Conservation (phyloP, 2,888 invertebrate genomes). For the Plemyria rubiginata region DNA sequence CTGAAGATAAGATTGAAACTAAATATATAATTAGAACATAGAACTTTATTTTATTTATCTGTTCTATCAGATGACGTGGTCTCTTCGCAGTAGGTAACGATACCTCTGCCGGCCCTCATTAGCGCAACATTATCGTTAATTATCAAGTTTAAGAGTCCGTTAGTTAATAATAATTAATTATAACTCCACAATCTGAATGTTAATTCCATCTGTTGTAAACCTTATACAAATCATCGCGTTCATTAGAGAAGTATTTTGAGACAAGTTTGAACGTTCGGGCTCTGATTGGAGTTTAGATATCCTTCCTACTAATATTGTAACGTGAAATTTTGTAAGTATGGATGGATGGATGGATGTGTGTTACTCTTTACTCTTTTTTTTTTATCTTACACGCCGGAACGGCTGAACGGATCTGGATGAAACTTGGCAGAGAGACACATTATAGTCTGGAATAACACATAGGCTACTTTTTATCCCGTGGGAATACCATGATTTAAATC, state of each 20-base stretch:
- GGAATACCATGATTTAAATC: too few relatives aligned
- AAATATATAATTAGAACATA: neutral
- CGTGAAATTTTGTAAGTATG: too few relatives aligned
- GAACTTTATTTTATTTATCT: slow-evolving; percentile 6
- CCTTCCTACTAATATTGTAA: too few relatives aligned
- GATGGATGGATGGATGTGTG: too few relatives aligned
- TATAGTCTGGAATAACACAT: too few relatives aligned
- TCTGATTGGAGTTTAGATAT: slow-evolving; percentile 9
- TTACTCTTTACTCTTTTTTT: too few relatives aligned
- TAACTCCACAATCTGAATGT: slow-evolving; percentile 25
- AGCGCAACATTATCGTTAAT: slow-evolving; percentile 36
- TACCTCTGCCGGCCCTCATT: slow-evolving; percentile 32
- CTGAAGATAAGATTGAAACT: neutral
- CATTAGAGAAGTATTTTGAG: slow-evolving; percentile 16
- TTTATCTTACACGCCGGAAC: too few relatives aligned
- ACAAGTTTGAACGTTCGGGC: slow-evolving; percentile 8
- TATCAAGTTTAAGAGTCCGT: slow-evolving; percentile 32
- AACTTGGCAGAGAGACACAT: too few relatives aligned
- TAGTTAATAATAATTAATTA: slow-evolving; percentile 38
- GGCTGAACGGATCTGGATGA: too few relatives aligned
- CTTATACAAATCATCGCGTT: slow-evolving; percentile 34
- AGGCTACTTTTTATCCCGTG: too few relatives aligned
- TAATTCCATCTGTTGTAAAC: slow-evolving; percentile 24
- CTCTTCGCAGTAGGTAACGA: slow-evolving; percentile 9
- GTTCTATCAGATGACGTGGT: slow-evolving; percentile 4